Evolutionary conservation across 1,140 invertebrate genomes (phyloP).

Genomic region (Drosophila aff.): DNA sequence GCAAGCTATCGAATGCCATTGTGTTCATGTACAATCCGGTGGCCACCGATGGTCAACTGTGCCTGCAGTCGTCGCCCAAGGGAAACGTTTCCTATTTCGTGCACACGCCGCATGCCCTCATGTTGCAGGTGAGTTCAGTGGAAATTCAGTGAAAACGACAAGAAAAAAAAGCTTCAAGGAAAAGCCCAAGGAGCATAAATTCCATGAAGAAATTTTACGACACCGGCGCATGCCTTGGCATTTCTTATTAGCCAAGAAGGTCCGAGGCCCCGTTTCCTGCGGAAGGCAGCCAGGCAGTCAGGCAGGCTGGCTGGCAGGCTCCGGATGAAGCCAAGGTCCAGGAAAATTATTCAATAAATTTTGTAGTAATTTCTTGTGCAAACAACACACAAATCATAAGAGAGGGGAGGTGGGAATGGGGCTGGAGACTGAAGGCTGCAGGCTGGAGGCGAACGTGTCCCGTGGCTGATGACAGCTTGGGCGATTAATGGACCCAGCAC

Average conservation of each 20-base stretch:
- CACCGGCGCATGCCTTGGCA: conserved; percentile 75
- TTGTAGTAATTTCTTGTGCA: conserved; percentile 81
- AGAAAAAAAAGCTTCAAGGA: background rate
- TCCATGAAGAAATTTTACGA: conserved; percentile 76
- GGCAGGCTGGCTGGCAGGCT: background rate
- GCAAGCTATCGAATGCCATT: conserved; percentile 97
- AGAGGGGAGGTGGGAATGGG: background rate
- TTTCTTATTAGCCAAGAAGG: conserved; percentile 70
- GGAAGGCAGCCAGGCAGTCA: background rate
- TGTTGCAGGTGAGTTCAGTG: conserved; percentile 93
- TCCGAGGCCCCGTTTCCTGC: conserved; percentile 19
- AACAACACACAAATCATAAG: conserved; percentile 81
- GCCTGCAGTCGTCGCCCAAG: conserved; percentile 98
- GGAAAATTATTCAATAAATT: conserved; percentile 83
- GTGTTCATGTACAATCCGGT: conserved; percentile 99
- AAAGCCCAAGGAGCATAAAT: conserved; percentile 54
- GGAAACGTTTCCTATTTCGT: conserved; percentile 98
- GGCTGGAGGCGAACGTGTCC: conserved; percentile 35
- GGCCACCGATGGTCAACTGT: conserved; percentile 98
- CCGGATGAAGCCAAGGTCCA: conserved; percentile 4
- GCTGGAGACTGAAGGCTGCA: background rate
- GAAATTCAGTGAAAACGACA: background rate
- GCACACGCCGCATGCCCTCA: conserved; percentile 99
- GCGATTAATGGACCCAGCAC: conserved; percentile 37
- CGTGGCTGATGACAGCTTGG: conserved; percentile 39